phyloP scores from a whole-genome alignment of 1,140 invertebrate species.

The Hesperophylax magnus region DNA sequence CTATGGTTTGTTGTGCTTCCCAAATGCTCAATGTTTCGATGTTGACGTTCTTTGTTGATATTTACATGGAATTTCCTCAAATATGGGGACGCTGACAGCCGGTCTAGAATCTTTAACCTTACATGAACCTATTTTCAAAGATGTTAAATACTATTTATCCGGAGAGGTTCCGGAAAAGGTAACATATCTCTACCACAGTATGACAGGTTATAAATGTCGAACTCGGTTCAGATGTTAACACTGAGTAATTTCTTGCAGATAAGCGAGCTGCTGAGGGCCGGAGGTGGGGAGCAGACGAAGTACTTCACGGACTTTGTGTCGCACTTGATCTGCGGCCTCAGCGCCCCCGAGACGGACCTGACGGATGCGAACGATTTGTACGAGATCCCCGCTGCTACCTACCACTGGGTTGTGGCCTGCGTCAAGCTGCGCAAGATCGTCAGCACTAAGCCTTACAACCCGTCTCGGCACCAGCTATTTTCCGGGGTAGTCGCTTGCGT shows the following conservation, averaged over 20 bases:
- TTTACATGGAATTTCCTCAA: constrained; percentile 60
- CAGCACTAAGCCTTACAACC: constrained; percentile 67
- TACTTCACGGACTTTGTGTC: constrained; percentile 92
- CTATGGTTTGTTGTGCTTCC: constrained; percentile 46
- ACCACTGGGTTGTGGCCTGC: constrained; percentile 87
- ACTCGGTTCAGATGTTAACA: neutral
- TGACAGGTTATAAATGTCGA: constrained; percentile 48
- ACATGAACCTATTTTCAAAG: constrained; percentile 71
- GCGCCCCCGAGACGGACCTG: constrained; percentile 84
- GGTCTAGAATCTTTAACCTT: constrained; percentile 69
- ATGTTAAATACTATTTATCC: constrained; percentile 81
- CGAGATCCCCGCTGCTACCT: constrained; percentile 89
- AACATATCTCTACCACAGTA: constrained; percentile 51
- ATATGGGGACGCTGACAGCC: constrained; percentile 71
- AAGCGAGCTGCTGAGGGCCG: constrained; percentile 81
- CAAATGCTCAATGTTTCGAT: constrained; percentile 33
- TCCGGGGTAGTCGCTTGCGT: constrained; percentile 80
- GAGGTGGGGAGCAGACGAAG: constrained; percentile 86
- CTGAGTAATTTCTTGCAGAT: constrained; percentile 73
- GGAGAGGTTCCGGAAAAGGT: constrained; percentile 79
- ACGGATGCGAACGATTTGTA: constrained; percentile 91
- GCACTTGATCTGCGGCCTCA: constrained; percentile 87
- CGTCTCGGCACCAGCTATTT: constrained; percentile 76
- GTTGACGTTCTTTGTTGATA: constrained; percentile 54
- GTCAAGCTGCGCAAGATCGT: constrained; percentile 68